Percentiles rank a stretch among this genome's conserved stretches.
Evolutionary conservation across 1,140 invertebrate species (phyloP).

Genomic region (Microplitis mediator): DNA sequence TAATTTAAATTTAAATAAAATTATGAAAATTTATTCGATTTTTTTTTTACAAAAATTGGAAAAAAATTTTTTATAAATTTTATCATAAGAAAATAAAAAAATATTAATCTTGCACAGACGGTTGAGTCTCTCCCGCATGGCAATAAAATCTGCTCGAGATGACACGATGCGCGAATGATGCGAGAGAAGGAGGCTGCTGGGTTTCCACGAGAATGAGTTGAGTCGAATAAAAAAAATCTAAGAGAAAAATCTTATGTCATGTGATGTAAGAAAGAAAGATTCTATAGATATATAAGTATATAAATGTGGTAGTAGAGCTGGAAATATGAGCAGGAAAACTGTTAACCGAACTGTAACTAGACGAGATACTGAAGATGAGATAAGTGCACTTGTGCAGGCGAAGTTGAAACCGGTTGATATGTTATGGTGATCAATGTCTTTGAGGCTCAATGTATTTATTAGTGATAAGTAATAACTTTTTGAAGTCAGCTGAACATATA

Average conservation of each 20-base stretch:
- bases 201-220: not conserved
- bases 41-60: too few relatives aligned
- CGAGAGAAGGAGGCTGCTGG: not conserved
- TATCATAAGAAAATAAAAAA: not conserved
- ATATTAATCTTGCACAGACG: constrained; percentile 13
- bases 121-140: not conserved
- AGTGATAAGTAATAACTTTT: not conserved
- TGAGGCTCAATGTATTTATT: not conserved
- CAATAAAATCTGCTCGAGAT: constrained; percentile 26
- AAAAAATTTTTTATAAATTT: too few relatives aligned
- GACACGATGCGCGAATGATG: constrained; percentile 28
- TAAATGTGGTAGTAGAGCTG: too few relatives aligned
- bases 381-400: too few relatives aligned
- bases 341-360: too few relatives aligned
- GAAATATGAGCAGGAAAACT: too few relatives aligned
- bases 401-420: not conserved
- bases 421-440: not conserved
- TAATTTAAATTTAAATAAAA: too few relatives aligned
- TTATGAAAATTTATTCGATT: too few relatives aligned
- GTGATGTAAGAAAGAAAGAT: not conserved
- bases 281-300: too few relatives aligned
- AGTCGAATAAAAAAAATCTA: constrained; percentile 9
- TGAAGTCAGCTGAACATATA: too few relatives aligned
- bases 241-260: not conserved
- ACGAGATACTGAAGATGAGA: too few relatives aligned